phyloP scores from a whole-genome alignment of 2,113 vertebrate genomes.

The Pica pica region DNA sequence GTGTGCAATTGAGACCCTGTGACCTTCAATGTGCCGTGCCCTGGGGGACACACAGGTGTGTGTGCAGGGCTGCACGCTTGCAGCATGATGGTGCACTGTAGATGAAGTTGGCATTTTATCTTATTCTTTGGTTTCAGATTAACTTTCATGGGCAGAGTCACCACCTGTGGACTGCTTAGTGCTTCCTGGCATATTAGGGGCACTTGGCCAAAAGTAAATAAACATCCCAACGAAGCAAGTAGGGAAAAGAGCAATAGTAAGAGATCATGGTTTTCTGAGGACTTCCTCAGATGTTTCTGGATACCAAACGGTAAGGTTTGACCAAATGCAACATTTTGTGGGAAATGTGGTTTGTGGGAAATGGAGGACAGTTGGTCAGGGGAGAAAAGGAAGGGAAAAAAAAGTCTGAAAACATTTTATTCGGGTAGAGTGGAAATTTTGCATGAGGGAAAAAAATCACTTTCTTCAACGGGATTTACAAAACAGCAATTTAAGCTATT shows the following conservation, averaged over 20 bases:
- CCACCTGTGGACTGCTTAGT: neutral
- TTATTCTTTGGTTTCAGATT: neutral
- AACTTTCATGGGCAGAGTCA: neutral
- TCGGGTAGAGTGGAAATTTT: neutral
- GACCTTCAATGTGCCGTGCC: accelerated
- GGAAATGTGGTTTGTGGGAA: neutral
- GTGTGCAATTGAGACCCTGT: accelerated
- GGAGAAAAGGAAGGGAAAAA: neutral
- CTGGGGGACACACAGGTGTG: accelerated
- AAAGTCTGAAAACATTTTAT: neutral
- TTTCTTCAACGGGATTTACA: neutral
- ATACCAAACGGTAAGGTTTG: neutral
- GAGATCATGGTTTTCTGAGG: neutral
- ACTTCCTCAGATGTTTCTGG: neutral
- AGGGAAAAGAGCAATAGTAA: neutral
- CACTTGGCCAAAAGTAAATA: neutral
- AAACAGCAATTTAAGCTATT: neutral
- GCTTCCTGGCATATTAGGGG: accelerated
- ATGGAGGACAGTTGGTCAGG: neutral
- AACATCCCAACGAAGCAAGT: accelerated
- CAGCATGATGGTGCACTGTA: accelerated
- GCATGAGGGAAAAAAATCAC: accelerated
- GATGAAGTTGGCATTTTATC: neutral
- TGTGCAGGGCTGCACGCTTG: accelerated
- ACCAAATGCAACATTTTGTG: neutral